Base-by-base conservation (phyloP, 2,888 invertebrate genomes). In the Eurois occulta region DNA sequence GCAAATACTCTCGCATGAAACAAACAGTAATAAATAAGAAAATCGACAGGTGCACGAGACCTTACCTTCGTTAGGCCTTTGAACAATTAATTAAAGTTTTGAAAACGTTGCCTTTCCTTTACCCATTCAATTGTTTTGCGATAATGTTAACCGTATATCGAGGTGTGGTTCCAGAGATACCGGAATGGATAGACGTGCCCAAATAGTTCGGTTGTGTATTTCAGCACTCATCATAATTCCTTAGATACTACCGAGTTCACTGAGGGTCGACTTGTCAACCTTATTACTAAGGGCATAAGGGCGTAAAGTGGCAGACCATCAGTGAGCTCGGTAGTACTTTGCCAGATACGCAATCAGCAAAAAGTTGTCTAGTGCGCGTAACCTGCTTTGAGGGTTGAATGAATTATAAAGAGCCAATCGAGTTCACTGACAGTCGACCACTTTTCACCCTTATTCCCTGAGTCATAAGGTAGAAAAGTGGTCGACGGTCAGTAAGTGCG, bases 1-100 rank as follows among this genome's bases (percentile, higher is more conserved):
- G 75, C 76, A 77, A 75, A 85, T 86, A 87, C 88, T 89, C 88
- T 89, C 88, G 88, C 90, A 87, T 84, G 85, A 83, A 88, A 86
- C 87, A 90, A 92, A 91, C 86, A 91, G 91, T 88, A 90, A 93
- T 94, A 94, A 94, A 94, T 94, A 92, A 93, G 84, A 69, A 79
- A 86, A 91, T 90, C 89, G 94, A 93, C 94, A 93, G 93, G 91
- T 92, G 91, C 86, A 85, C 87, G 86, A 90, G 89, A 87, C 91
- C 89, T 89, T 87, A 85, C 88, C 91, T 92, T 92, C 91, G 91
- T 93, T 92, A 93, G 88, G 87, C 87, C 85, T 88, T 82, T 84
- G 87, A 81, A 78, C 83, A 89, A 88, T 92, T 94, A 93, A 94
- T 93, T 93, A 93, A 91, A 88, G 86, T 88, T 87, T 88, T 85